Evolutionary conservation across 2,888 invertebrate genomes (phyloP), one percentile per base, ranked within the genome.

Genomic region (Microplitis deprimator): DNA sequence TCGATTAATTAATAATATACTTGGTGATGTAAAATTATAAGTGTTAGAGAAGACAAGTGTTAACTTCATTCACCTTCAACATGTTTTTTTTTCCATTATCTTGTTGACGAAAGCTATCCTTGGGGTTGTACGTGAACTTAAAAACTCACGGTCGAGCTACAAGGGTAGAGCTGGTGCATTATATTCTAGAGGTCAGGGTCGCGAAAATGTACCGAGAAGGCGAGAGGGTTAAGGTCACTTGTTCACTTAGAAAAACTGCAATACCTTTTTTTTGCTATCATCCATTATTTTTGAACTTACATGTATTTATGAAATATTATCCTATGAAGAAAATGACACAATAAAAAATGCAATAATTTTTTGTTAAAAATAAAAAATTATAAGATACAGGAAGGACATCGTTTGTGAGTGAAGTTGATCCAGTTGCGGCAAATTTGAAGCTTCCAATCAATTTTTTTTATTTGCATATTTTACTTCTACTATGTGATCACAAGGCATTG

Each of bases 61-160:
- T 50, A 50, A 50, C 50, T 13, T 13, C 13, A 50, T 13, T 50
- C 13, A 50, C 50, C 50, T 50, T 50, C 50, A 50, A 50, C 13
- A 5, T 50, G 50, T 10, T 50, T 50, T 50, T 50, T 6, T 50
- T 50, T 50, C 50, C 50, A 50, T 50, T 50, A 50, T 50, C 50
- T 50, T 50, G 50, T 50, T 50, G 50, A 50, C 50, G 50, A 50
- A 50, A 50, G 50, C 50, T 50, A 50, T 29, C 17, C 29, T 29
- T 13, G 29, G 13, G 17, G 65, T 20, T 65, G 17, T 65, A 65
- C 65, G 38, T 65, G 65, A 65, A 65, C 65, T 65, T 65, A 38
- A 65, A 50, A 65, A 65, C 65, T 65, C 38, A 29, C 13, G 13
- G 38, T 20, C 38, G 29, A 65, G 65, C 29, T 65, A 5, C 38